Evolutionary conservation across 2,888 invertebrate species (phyloP).

Genomic region (Amitus sp.): DNA sequence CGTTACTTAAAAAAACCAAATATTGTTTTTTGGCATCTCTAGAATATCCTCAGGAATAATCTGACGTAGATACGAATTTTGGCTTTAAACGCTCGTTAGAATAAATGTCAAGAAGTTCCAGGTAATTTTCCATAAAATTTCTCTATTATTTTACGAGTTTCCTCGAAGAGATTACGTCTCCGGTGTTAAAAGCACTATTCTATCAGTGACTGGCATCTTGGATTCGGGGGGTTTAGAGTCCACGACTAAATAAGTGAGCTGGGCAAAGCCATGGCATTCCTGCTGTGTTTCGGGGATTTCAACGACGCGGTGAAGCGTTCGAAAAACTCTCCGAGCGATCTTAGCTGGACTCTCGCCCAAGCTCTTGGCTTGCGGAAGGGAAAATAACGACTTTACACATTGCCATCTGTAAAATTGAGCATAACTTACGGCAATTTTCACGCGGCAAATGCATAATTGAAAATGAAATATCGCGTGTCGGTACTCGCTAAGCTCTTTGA

Average conservation of each 20-base stretch:
- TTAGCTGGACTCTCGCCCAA: too few species aligned
- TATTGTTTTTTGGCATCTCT: too few species aligned
- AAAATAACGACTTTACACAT: conserved; percentile 24
- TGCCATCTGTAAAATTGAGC: conserved; percentile 26
- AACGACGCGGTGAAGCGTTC: conserved; percentile 5
- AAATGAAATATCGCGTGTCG: conserved; percentile 37
- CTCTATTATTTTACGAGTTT: not conserved
- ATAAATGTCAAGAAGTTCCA: too few species aligned
- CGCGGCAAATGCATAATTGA: conserved; percentile 37
- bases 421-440: conserved; percentile 36
- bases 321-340: too few species aligned
- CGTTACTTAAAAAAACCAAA: too few species aligned
- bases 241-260: conserved; percentile 11
- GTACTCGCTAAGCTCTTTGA: conserved; percentile 29
- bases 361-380: too few species aligned
- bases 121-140: conserved; percentile 1
- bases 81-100: too few species aligned
- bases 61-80: too few species aligned
- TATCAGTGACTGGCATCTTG: conserved; percentile 19
- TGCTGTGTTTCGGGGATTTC: conserved; percentile 29
- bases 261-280: conserved; percentile 17
- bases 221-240: conserved; percentile 13
- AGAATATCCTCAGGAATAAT: too few species aligned
- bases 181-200: not conserved
- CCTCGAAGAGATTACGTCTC: not conserved